These are phyloP conservation scores for Crossaster papposus DNA, from an alignment of 53 echinoderm and acorn worm genomes.

Conservation along the genomic window DNA sequence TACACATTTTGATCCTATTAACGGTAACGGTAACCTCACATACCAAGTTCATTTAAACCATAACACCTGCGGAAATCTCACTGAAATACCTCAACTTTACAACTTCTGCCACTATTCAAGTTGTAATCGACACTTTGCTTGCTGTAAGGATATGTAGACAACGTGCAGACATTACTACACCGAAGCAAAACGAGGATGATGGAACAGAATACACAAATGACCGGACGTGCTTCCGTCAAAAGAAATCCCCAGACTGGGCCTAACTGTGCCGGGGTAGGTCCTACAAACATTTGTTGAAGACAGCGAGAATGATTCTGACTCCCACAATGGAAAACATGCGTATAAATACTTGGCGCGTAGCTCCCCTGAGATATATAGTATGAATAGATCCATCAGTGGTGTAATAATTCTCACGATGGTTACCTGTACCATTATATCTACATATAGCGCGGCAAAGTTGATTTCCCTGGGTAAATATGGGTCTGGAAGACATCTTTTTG, in stretches of 20 bases:
- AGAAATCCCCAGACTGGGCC: constrained; percentile 4
- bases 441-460: neutral
- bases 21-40: too few relatives aligned
- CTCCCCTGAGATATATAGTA: neutral
- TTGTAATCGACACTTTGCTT: neutral
- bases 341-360: neutral
- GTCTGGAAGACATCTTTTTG: neutral
- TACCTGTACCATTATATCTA: too few relatives aligned
- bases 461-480: neutral
- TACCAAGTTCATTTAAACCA: neutral
- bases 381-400: neutral
- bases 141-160: neutral
- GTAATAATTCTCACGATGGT: neutral
- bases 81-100: neutral
- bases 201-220: neutral
- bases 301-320: neutral
- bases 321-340: neutral
- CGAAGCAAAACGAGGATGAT: neutral
- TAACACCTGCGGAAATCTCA: neutral
- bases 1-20: too few relatives aligned
- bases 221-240: constrained; percentile 9
- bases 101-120: neutral
- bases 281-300: constrained; percentile 1
- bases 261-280: neutral
- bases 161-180: neutral